Base-by-base conservation (phyloP, 2,888 invertebrate genomes). In the Ecliptopera silaceata region DNA sequence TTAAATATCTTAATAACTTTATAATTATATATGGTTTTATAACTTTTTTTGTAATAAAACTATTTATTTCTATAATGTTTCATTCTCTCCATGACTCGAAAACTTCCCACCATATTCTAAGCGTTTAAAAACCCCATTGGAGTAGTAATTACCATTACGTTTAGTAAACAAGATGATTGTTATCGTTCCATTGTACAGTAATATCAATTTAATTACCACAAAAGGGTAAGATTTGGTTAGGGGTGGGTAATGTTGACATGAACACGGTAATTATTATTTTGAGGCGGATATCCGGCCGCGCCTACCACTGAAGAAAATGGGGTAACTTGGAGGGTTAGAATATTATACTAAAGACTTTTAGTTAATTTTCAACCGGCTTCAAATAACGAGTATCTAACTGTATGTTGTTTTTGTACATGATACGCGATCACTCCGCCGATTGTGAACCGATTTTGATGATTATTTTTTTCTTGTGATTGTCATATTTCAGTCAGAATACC, bases 201-300 rank as follows among this genome's bases (percentile, higher is more conserved):
- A 75, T 74, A 68, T 74, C 69, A 72, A 72, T 75, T 74, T 74
- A 76, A 79, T 78, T 73, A 77, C 65, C 64, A 68, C 66, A 69
- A 67, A 53, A 64, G 64, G 63, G 61, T 64, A 44, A 36, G 32
- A 44, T 54, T 59, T 59, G 60, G 36, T 47, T 43, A 42, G 64
- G 17, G 41, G 54, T 45, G 22, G 59, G 44, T 48, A 39, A 49
- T 36, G 42, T 56, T 52, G 56, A 49, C 29, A 45, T 41, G 36
- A 49, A 32, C 29, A 50, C 44, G 22, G 42, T 39, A 56, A 44
- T 56, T 56, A 38, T 26, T 22, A 22, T 45, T 32, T 20, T 12
- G 38, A 46, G 10, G 22, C 11, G 46, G 36, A 38, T 46, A 46
- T 47, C 15, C 47, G 22, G 15, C n/a, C n/a, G n/a, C 5, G 36